Base-by-base conservation (phyloP, 2,113 vertebrate genomes). In the Dipodomys stephensi region DNA sequence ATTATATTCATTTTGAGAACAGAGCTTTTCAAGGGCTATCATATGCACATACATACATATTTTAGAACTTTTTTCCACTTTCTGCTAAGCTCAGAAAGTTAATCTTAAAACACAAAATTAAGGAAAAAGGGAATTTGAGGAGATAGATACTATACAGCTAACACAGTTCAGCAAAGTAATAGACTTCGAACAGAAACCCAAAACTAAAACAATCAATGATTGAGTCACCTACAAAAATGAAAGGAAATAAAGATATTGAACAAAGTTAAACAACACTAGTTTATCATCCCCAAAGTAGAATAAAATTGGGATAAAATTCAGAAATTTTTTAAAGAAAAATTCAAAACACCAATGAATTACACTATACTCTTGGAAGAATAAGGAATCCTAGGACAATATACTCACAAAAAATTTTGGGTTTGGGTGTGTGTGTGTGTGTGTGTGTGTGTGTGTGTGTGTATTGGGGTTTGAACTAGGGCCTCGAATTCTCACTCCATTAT, bases 341-440 rank as follows among this genome's bases (percentile, higher is more conserved):
- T 92, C 9, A 19, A n/a, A 90, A 88, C 12, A 91, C 20, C 35
- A 93, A 77, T 82, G 73, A 93, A 82, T 95, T 88, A 88, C 39
- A 39, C n/a, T 71, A 64, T 18, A 84, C 6, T 85, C n/a, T 44
- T 84, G 7, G 49, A 91, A 79, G 39, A 86, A 35, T 15, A 25
- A 88, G 10, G 8, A 44, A 88, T 85, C 72, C 1, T 68, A 83
- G 7, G 12, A 49, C 49, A 90, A 93, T 57, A 93, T 62, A 39
- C 67, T 2, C 49, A 49, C 49, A 49, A 49, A 12, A 49, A 49
- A 49, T 49, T 49, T 9, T 49, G 49, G 8, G 49, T 49, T 11
- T 49, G 8, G 2, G 49, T 49, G 12, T 49, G 2, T 49, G 9
- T 49, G 49, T 49, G 49, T 49, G 49, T 49, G 49, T 49, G n/a